Evolutionary conservation across 2,113 vertebrate genomes (phyloP).

Genomic region (Larimichthys crocea): DNA sequence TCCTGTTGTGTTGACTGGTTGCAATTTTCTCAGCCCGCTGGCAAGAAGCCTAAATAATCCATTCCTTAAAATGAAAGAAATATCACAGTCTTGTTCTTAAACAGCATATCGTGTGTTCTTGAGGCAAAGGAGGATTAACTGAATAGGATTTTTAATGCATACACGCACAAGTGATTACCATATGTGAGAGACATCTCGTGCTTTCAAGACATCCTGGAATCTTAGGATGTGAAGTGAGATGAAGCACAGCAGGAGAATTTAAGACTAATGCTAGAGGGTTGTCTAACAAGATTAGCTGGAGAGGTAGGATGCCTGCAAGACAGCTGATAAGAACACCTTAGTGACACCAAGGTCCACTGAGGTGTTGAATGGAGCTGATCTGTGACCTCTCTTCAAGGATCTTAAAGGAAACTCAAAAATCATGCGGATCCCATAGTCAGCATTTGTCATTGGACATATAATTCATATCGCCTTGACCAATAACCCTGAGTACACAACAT

Average conservation of each 20-base stretch:
- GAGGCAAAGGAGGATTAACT: slow-evolving; percentile 11
- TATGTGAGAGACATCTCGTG: slow-evolving; percentile 3
- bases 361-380: slow-evolving; percentile 27
- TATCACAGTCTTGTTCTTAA: slow-evolving; percentile 7
- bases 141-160: slow-evolving; percentile 11
- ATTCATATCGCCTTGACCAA: neutral
- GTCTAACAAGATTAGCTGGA: slow-evolving; percentile 59
- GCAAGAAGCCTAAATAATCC: slow-evolving; percentile 20
- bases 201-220: slow-evolving; percentile 37
- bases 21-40: slow-evolving; percentile 20
- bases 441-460: neutral
- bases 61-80: slow-evolving; percentile 32
- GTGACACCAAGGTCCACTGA: slow-evolving; percentile 16
- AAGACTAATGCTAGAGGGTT: slow-evolving; percentile 41
- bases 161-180: slow-evolving; percentile 22
- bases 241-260: slow-evolving; percentile 43
- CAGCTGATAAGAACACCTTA: slow-evolving; percentile 51
- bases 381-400: slow-evolving; percentile 3
- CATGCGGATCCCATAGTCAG: neutral
- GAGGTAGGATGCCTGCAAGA: slow-evolving; percentile 45
- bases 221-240: slow-evolving; percentile 25
- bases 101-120: slow-evolving; percentile 7
- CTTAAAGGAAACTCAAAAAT: neutral
- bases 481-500: neutral
- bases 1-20: slow-evolving; percentile 39